Evolutionary conservation across 2,113 vertebrate species (phyloP), one percentile per base, ranked within the genome.

Genomic region (Oplegnathus fasciatus): DNA sequence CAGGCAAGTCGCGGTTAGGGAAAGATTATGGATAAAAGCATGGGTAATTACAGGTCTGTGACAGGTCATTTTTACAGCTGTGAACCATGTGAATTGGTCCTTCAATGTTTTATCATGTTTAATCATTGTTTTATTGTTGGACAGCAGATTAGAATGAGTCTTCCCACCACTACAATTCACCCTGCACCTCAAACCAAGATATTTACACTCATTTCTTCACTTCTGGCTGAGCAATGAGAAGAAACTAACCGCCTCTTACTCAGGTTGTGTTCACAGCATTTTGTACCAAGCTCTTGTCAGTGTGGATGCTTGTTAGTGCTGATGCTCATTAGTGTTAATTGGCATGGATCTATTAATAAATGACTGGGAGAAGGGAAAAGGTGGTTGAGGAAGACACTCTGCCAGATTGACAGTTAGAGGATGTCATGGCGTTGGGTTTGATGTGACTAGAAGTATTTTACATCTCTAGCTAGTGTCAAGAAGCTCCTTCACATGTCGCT

Each of bases 321-420:
- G 46, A 79, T 42, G 65, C 70, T 85, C 50, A 62, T 87, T 68
- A 82, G 76, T 44, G 83, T 82, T 88, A 90, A 91, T 85, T 92
- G 84, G 70, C 82, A 58, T n/a, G 26, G 20, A 37, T 86, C 77
- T 92, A 90, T 88, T 80, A 84, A 85, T 86, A 91, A 66, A 80
- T 66, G 75, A 57, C 57, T 60, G 50, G 44, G 30, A 72, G 30
- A 64, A 62, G n/a, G 66, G 10, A 58, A 64, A 79, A 73, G 55
- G 58, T 60, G 62, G 52, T 65, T 65, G 52, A 82, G 44, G 20
- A 67, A 72, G 69, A 57, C 1, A 13, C n/a, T 78, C 55, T 62
- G 37, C 67, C 46, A 80, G 67, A 78, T 8, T 83, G 69, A 83
- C 80, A 80, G 78, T 7, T 37, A 40, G 54, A 60, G 37, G 82